A percentile compares a stretch with the other conserved stretches of the same genome.
phyloP scores from a whole-genome alignment of 2,888 invertebrate genomes.

The Diarsia brunnea region DNA sequence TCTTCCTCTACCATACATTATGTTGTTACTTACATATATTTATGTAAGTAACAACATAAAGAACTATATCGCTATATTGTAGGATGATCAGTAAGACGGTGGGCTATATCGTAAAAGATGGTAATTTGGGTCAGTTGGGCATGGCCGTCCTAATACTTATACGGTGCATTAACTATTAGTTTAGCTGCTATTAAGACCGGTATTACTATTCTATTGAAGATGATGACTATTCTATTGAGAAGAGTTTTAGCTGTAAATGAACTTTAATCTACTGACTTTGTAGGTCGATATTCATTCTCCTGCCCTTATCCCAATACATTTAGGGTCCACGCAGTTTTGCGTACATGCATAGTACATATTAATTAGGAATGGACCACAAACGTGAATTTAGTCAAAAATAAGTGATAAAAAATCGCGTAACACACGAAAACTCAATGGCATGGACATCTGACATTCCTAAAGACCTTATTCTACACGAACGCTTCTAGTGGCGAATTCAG shows the following conservation, averaged over 20 bases:
- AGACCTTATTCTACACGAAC: too few relatives aligned
- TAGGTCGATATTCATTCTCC: too few relatives aligned
- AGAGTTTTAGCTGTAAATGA: not conserved
- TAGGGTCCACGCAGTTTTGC: too few relatives aligned
- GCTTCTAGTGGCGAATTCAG: too few relatives aligned
- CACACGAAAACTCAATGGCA: too few relatives aligned
- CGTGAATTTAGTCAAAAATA: too few relatives aligned
- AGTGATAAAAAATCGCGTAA: too few relatives aligned
- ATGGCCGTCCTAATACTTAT: conserved; percentile 18
- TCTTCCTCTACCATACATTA: not conserved
- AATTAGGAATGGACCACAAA: too few relatives aligned
- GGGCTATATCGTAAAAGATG: conserved; percentile 36
- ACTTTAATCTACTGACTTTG: not conserved
- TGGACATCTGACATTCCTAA: too few relatives aligned
- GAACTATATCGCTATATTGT: not conserved
- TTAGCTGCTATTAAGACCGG: not conserved
- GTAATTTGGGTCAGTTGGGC: conserved; percentile 57
- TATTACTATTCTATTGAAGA: not conserved
- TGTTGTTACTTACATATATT: too few relatives aligned
- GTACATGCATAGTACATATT: too few relatives aligned
- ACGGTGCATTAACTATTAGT: conserved; percentile 15
- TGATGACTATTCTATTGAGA: not conserved
- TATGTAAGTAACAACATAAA: not conserved
- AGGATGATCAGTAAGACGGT: conserved; percentile 18
- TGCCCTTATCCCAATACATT: too few relatives aligned